Base-by-base conservation (phyloP, 1,140 invertebrate species). In the Halictus rubicundus region DNA sequence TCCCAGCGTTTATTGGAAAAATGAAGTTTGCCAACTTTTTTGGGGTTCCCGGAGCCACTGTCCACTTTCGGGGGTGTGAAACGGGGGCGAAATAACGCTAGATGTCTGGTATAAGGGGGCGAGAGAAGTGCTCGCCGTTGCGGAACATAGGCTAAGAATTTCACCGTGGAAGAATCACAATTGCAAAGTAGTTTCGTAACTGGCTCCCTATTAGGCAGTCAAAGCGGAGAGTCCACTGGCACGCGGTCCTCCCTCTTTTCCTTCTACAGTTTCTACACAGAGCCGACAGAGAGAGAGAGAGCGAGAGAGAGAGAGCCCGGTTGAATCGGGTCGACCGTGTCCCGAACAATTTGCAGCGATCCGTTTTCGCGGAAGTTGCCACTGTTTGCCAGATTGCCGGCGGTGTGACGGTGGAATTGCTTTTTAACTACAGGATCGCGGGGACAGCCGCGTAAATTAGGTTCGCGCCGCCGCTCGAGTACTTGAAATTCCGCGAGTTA, bases 181-280 rank as follows among this genome's bases (percentile, higher is more conserved):
- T 88, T 88, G 87, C 87, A 86, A 88, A 88, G 73, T 75, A 88
- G 86, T 83, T 87, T 86, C 80, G 87, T 88, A 84, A 88, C 82
- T 85, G 79, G 78, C 32, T 68, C 75, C 66, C 75, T 87, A 88
- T 88, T 86, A 88, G 85, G 80, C 63, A 80, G 84, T 85, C 84
- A 61, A 52, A 71, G 68, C 7, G 61, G 14, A 52, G 60, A 74
- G 19, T 52, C 46, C 46, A 52, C 25, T 16, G n/a, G 19, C 21
- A n/a, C 19, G 37, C 10, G 19, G 42, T 14, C 21, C 2, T 12
- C 21, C 70, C 61, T 37, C 16, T 70, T 64, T 72, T 59, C 60
- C 37, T 14, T 21, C 19, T 16, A 7, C 49, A 6, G 49, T 16
- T 19, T 52, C 19, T 21, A 5, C 49, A 16, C 19, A 16, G 14